phyloP scores from a whole-genome alignment of 2,797 vertebrate genomes.

The Sorex maritimensis region DNA sequence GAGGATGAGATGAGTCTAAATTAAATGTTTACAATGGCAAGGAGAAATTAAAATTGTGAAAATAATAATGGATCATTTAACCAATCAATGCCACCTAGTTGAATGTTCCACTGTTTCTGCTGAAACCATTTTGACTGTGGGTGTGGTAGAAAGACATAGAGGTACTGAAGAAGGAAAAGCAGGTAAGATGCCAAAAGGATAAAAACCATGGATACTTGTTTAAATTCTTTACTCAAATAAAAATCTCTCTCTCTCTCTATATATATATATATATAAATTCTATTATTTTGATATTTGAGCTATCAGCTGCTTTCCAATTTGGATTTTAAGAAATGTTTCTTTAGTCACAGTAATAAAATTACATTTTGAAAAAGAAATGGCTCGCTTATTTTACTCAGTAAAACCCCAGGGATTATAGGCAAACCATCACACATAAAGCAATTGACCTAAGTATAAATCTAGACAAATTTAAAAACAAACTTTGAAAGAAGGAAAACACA shows the following conservation, averaged over 20 bases:
- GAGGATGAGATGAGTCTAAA: slow-evolving; percentile 31
- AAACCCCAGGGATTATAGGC: background rate
- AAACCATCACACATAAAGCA: slow-evolving; percentile 41
- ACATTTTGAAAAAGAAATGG: background rate
- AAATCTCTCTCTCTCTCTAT: slow-evolving; percentile 11
- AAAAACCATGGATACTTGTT: background rate
- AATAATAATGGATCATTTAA: slow-evolving; percentile 16
- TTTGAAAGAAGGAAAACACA: background rate
- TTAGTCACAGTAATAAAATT: slow-evolving; percentile 60
- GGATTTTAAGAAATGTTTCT: slow-evolving; percentile 26
- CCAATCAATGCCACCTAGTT: slow-evolving; percentile 44
- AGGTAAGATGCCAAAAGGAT: slow-evolving; percentile 13
- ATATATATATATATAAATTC: background rate
- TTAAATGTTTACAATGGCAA: slow-evolving; percentile 27
- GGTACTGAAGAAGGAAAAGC: background rate
- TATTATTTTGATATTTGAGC: background rate
- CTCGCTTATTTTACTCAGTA: slow-evolving; percentile 44
- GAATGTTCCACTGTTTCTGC: background rate
- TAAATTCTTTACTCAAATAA: slow-evolving; percentile 37
- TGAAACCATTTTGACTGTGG: background rate
- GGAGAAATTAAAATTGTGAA: slow-evolving; percentile 41
- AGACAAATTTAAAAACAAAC: slow-evolving; percentile 52
- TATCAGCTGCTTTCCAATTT: slow-evolving; percentile 59
- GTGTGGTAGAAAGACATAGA: background rate
- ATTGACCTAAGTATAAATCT: slow-evolving; percentile 64